These are phyloP conservation scores for Hoplodrina blanda DNA, from an alignment of 2,888 invertebrate genomes.

Conservation along the genomic window DNA sequence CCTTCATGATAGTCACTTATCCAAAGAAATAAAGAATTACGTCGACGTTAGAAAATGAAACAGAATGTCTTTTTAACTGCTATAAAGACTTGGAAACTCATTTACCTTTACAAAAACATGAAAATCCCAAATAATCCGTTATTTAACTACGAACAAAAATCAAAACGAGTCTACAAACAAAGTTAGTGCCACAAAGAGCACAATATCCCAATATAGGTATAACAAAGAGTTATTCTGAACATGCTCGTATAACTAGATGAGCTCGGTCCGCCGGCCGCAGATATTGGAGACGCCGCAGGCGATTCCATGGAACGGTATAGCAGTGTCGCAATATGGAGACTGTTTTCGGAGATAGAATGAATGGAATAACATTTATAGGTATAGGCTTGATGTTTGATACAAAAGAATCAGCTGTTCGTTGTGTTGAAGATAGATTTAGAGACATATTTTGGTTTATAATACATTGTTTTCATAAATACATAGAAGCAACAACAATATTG, in stretches of 20 bases:
- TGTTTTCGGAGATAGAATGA: slow-evolving; percentile 6
- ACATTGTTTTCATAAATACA: no score
- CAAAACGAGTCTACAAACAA: slow-evolving; percentile 41
- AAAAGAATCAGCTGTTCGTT: not conserved
- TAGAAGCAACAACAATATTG: no score
- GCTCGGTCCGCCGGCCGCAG: slow-evolving; percentile 67
- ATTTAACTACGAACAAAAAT: slow-evolving; percentile 10
- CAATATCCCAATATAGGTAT: slow-evolving; percentile 36
- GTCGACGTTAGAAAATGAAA: no score
- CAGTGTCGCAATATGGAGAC: slow-evolving; percentile 23
- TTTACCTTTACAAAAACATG: not conserved
- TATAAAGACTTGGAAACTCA: not conserved
- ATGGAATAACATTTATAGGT: slow-evolving; percentile 9
- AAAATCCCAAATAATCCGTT: not conserved
- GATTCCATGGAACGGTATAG: slow-evolving; percentile 3
- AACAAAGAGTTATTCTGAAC: slow-evolving; percentile 49
- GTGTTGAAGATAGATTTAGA: not conserved
- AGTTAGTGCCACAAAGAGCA: slow-evolving; percentile 46
- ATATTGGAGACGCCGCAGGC: slow-evolving; percentile 71
- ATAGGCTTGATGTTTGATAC: not conserved
- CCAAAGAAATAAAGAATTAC: no score
- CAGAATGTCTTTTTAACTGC: no score
- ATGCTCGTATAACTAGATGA: slow-evolving; percentile 68
- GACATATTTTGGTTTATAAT: not conserved
- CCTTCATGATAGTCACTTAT: no score